Base-by-base conservation (phyloP, 2,888 invertebrate species). In the Dasypolia templi region DNA sequence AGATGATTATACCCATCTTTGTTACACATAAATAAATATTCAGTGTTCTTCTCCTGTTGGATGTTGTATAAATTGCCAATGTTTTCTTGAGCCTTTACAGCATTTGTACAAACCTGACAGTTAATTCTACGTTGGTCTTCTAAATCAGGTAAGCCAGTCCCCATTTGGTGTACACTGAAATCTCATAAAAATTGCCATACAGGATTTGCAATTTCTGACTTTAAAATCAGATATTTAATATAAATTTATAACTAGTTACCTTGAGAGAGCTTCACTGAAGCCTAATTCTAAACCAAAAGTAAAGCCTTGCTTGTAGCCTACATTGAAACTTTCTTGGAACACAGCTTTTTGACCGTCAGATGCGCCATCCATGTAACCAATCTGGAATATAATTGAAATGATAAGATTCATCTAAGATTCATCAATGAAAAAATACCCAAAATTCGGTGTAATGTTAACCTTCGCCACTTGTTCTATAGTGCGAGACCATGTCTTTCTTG, bases 291-390 rank as follows among this genome's bases (percentile, higher is more conserved):
- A 96, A 26, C 97, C 97, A 85, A 96, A 97, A 76, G 92, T 91
- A 51, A 98, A 96, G 2, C 98, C 98, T 88, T 97, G 97, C 75
- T 93, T 92, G 90, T 97, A 98, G 2, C 98, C 98, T 73, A 90
- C 89, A 87, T 98, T 97, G 91, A 98, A 98, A 89, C 97, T 97
- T 32, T 95, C 89, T 93, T 98, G 98, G 86, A 97, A 97, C 65
- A 96, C 96, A 68, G 96, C 92, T 29, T 97, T 95, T 81, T 97
- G 96, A 0, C 98, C 98, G 89, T 97, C 97, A 49, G 96, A 93
- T 75, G 97, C 95, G 35, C 98, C 98, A 91, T 98, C 97, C 87
- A 97, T 96, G 87, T 96, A 98, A 56, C 97, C 98, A 83, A 94
- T 93, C 98, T 98, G 83, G 11, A 79, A 79, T 19, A 2, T 51